A percentile compares a stretch with the other conserved stretches of the same genome.
Evolutionary conservation across 2,888 invertebrate genomes (phyloP).

Genomic region (Mechanitis mazaeus): DNA sequence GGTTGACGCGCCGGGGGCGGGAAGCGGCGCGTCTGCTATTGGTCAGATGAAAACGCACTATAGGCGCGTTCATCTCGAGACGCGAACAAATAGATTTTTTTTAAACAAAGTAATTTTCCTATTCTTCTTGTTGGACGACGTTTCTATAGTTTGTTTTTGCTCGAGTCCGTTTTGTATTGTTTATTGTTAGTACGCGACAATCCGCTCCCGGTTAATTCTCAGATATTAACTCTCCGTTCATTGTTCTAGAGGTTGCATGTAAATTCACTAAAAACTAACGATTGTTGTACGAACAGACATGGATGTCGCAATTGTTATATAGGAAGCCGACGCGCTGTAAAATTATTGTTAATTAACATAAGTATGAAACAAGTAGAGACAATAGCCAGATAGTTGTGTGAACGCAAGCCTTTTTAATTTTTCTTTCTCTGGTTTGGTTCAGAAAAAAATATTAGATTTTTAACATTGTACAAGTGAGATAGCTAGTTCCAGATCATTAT

Average conservation of each 20-base stretch:
- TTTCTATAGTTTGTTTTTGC: constrained; percentile 73
- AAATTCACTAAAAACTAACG: constrained; percentile 66
- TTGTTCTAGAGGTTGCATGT: constrained; percentile 61
- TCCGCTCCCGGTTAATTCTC: constrained; percentile 73
- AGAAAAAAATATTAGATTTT: no score
- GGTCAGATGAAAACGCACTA: constrained; percentile 57
- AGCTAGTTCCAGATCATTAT: no score
- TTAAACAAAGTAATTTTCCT: constrained; percentile 77
- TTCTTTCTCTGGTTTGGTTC: constrained; percentile 16
- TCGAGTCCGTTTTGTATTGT: constrained; percentile 71
- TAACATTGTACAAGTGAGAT: no score
- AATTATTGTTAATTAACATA: constrained; percentile 59
- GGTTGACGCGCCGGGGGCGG: constrained; percentile 64
- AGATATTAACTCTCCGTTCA: constrained; percentile 64
- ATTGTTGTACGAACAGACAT: constrained; percentile 59
- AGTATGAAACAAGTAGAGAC: constrained; percentile 45
- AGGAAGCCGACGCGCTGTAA: constrained; percentile 27
- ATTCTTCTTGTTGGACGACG: constrained; percentile 73
- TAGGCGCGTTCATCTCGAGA: constrained; percentile 70
- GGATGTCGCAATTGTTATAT: constrained; percentile 41
- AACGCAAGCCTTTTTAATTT: constrained; percentile 32
- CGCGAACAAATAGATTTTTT: constrained; percentile 74
- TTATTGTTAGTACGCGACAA: constrained; percentile 68
- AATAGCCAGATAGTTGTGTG: constrained; percentile 36
- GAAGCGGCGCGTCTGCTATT: constrained; percentile 57